Evolutionary conservation across 2,113 vertebrate species (phyloP).

Genomic region (Rhinoderma darwinii): DNA sequence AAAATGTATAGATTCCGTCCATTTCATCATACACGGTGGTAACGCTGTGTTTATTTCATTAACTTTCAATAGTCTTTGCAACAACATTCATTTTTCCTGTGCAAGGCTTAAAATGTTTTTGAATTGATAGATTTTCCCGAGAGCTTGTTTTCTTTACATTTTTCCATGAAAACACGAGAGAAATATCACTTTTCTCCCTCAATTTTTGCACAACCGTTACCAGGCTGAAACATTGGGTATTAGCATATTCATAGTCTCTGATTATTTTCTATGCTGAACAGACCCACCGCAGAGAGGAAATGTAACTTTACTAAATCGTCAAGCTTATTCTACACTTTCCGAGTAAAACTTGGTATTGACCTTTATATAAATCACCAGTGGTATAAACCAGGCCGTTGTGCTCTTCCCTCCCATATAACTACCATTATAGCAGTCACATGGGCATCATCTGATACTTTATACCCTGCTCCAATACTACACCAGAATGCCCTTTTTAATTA

Average conservation of each 20-base stretch:
- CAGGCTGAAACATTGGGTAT: background rate
- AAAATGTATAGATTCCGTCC: background rate
- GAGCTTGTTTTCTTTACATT: slow-evolving; percentile 48
- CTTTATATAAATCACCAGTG: no score
- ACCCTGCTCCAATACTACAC: no score
- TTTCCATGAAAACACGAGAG: slow-evolving; percentile 25
- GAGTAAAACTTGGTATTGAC: background rate
- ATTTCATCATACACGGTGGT: slow-evolving; percentile 38
- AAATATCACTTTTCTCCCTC: slow-evolving; percentile 21
- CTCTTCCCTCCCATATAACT: background rate
- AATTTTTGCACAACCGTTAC: background rate
- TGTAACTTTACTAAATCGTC: background rate
- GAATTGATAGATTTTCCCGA: slow-evolving; percentile 40
- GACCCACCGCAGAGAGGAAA: slow-evolving; percentile 41
- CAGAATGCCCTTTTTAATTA: no score
- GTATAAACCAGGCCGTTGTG: background rate
- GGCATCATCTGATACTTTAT: no score
- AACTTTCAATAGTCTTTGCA: slow-evolving; percentile 22
- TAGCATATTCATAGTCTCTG: background rate
- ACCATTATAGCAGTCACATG: background rate
- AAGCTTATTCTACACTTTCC: no score
- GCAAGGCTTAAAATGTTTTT: slow-evolving; percentile 23
- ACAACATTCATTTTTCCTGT: slow-evolving; percentile 5
- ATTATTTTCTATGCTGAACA: slow-evolving; percentile 19
- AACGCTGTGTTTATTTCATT: slow-evolving; percentile 49